Evolutionary conservation across 2,797 vertebrate species (phyloP), one percentile per base, ranked within the genome.

Genomic region (Bradypus variegatus): DNA sequence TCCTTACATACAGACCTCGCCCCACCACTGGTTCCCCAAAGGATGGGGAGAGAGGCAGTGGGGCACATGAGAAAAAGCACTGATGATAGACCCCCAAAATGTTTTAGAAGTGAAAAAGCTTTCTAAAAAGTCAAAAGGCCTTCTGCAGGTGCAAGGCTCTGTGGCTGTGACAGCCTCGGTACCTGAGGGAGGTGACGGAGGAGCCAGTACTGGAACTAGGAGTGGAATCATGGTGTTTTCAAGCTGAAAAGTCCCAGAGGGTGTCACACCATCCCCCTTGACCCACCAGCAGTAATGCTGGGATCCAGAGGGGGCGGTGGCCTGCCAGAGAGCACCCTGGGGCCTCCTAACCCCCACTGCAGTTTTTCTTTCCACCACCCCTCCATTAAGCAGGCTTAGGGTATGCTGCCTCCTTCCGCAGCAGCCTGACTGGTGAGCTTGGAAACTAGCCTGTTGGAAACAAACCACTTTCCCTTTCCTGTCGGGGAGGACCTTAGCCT

Each of bases 381-480:
- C 4, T 13, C 38, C 21, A 18, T 36, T 4, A 7, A 72, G 84
- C 76, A 25, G 48, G 27, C 29, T 58, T 2, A 14, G 27, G 27
- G 1, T 1, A 0, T 23, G 65, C 21, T 18, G 64, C 41, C 38
- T 55, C 48, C 72, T 31, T 5, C 0, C 18, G 38, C 21, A 1
- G 11, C 8, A 12, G 16, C 91, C 10, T 2, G 58, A 19, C 78
- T 1, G 33, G 2, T 2, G 60, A 36, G 64, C 82, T 12, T 18
- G 27, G 45, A 80, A 38, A 6, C 3, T 23, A 48, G 73, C 55
- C 4, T 21, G 3, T 38, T 14, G 1, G 11, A 23, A 45, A 58
- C 60, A 23, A 21, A 60, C 13, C 19, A 0, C 12, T 3, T 10
- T 11, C n/a, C 62, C 12, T 55, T 2, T n/a, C 64, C 3, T 16